Evolutionary conservation across 1,140 invertebrate species (phyloP), one percentile per base, ranked within the genome.

Genomic region (Batillaria attramentaria): DNA sequence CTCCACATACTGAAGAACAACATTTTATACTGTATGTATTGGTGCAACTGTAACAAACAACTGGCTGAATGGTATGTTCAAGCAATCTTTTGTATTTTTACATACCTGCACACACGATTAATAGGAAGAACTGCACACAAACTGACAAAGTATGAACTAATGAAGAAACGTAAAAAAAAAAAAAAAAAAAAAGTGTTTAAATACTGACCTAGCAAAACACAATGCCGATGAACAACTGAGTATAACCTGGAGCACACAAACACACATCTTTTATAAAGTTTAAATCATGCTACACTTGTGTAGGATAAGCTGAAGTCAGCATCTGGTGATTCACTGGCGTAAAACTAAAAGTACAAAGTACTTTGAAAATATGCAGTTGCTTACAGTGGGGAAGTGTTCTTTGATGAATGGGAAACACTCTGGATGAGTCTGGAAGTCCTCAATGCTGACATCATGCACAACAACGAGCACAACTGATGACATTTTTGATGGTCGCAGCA

Each of bases 391-490:
- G 85, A 89, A 89, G 35, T 72, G 68, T 37, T 79, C 65, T 77
- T 78, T 74, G 28, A 94, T 90, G 79, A 93, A 91, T 43, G 91
- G 83, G 85, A 96, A 94, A 37, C 92, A 85, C 60, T 93, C 93
- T 85, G 94, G 92, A 86, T 95, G 92, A n/a, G 92, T 91, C 72
- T 93, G 83, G 90, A 94, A 96, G 85, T 97, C 94, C 83, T 94
- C 92, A 3, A 95, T 88, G 33, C 95, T 95, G 0, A 97, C 81
- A 50, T 95, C 95, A 91, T 97, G 95, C 33, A 97, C 82, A 13
- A 97, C 93, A 10, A 97, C 86, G 33, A 96, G 93, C 5, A 95
- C 93, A 28, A 94, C 94, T 85, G 95, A 94, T 28, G 92, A 90
- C 24, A 97, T 91, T 85, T 92, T 93, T 72, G 93, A 93, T 81